Conservation (phyloP, 1,140 invertebrate species). For the Lithobius niger region DNA sequence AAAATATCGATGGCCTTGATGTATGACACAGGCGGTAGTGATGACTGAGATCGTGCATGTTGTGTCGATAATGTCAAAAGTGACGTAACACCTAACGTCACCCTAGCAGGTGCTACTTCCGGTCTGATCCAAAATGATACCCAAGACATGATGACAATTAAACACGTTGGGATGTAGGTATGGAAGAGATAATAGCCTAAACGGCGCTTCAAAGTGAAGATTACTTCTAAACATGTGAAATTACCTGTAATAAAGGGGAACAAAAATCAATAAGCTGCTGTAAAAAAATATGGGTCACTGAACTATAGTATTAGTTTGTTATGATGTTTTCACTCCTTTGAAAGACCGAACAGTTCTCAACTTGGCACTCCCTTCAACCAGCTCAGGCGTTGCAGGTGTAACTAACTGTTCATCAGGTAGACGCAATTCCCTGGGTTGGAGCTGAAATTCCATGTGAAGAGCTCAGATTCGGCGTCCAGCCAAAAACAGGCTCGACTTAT, state of each 20-base stretch:
- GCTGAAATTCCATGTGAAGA: no score
- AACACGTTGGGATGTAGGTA: constrained; percentile 51
- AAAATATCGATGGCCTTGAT: constrained; percentile 25
- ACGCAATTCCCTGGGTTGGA: no score
- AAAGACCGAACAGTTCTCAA: no score
- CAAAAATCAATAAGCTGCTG: no score
- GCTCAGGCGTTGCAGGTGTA: no score
- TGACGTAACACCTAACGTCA: constrained; percentile 29
- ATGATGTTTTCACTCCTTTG: no score
- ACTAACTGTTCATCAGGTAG: no score
- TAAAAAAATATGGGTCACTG: no score
- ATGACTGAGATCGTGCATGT: constrained; percentile 31
- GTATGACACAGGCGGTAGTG: constrained; percentile 29
- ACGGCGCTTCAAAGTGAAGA: constrained; percentile 68
- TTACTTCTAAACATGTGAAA: constrained; percentile 74
- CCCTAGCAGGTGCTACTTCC: constrained; percentile 29
- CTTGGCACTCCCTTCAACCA: no score
- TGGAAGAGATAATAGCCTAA: constrained; percentile 78
- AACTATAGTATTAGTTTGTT: no score
- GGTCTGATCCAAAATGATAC: constrained; percentile 32
- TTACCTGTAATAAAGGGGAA: constrained; percentile 46
- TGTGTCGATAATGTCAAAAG: constrained; percentile 29
- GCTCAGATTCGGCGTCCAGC: no score
- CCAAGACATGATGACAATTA: constrained; percentile 32
- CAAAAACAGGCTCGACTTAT: no score